Evolutionary conservation across 2,797 vertebrate genomes (phyloP), one percentile per base, ranked within the genome.

Genomic region (Heliangelus exortis): DNA sequence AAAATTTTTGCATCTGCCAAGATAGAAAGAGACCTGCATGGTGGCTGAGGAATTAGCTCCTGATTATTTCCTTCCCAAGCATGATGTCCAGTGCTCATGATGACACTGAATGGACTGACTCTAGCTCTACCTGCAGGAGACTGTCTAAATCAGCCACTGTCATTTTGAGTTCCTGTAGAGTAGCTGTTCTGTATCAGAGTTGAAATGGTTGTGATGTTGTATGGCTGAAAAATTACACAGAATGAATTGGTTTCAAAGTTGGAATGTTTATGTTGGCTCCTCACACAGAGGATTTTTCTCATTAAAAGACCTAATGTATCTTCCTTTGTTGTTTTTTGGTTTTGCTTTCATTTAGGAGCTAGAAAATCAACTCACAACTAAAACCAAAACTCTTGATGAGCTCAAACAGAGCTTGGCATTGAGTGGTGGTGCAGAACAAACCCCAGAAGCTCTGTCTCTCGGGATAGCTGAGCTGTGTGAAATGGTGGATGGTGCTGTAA

Each of bases 311-410:
- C 41, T 87, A 85, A 23, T 21, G 51, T 88, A 6, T 78, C 28
- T 41, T 50, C 12, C 14, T 31, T 20, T 17, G 7, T 19, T 4
- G 7, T 21, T 4, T 12, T 34, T 28, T 31, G 39, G 5, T 41
- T 41, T 41, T 41, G 39, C 14, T 36, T 23, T 43, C 17, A 36
- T 45, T 84, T 90, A 99, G 99, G 97, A 97, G 11, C 80, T 99
- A 22, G 97, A 98, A 96, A 97, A 97, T 92, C 97, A 98, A 74
- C 96, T 99, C 33, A 18, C 58, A 23, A 10, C 89, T 80, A 99
- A 98, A 82, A 96, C 89, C 19, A 96, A 95, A 66, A 97, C 92
- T 34, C 96, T 99, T 21, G 96, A 97, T 90, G 97, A 98, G 66
- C 23, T 99, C 67, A 98, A 87, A 78, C 63, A 96, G 79, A 92